These are phyloP conservation scores for Dasypolia templi DNA, from an alignment of 2,888 invertebrate genomes.

Conservation along the genomic window DNA sequence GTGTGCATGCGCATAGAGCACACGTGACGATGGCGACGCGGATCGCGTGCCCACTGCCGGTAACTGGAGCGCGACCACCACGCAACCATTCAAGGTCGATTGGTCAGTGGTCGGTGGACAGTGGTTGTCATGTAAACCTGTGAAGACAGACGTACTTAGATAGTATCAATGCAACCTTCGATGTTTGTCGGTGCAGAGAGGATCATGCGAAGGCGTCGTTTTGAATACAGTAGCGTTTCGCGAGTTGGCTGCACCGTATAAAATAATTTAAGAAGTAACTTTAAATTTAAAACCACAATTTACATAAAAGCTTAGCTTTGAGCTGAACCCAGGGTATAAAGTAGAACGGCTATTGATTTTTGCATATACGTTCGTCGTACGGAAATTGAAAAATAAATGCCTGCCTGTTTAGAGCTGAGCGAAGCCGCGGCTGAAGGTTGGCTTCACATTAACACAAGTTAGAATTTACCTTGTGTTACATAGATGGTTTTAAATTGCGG, in stretches of 20 bases:
- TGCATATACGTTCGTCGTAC: conserved; percentile 23
- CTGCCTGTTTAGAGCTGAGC: conserved; percentile 35
- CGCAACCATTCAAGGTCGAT: conserved; percentile 76
- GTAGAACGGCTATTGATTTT: conserved; percentile 43
- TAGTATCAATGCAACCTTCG: neutral
- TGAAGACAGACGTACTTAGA: neutral
- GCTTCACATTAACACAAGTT: conserved; percentile 38
- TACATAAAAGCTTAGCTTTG: conserved; percentile 17
- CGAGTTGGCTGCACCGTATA: conserved; percentile 2
- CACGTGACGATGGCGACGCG: conserved; percentile 71
- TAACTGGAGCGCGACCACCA: conserved; percentile 78
- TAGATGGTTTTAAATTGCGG: conserved; percentile 49
- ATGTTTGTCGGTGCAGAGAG: neutral
- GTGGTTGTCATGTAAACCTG: conserved; percentile 11
- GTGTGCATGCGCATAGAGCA: conserved; percentile 70
- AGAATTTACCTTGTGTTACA: conserved; percentile 46
- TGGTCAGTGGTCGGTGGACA: conserved; percentile 16
- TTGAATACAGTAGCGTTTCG: neutral
- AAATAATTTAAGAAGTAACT: conserved; percentile 15
- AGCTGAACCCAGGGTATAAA: conserved; percentile 6
- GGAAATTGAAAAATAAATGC: conserved; percentile 61
- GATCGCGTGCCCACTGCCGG: conserved; percentile 69
- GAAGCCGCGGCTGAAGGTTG: conserved; percentile 46
- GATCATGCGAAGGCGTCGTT: neutral
- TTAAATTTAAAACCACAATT: conserved; percentile 28